Evolutionary conservation across 2,888 invertebrate genomes (phyloP).

Genomic region (Chrysodeixis includens): DNA sequence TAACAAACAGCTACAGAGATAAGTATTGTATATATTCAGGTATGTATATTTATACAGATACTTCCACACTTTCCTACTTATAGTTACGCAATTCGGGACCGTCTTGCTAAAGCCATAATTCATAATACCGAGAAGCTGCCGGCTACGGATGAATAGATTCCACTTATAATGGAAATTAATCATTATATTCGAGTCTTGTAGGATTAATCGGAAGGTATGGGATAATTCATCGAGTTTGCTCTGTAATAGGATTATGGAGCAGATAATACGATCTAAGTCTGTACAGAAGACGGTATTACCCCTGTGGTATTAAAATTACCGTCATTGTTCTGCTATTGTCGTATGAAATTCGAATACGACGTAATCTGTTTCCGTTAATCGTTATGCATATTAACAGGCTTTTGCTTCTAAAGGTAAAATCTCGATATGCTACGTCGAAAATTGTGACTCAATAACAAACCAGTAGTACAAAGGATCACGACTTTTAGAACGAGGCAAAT

Average conservation of each 20-base stretch:
- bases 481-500: too few relatives aligned
- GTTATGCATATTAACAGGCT: too few relatives aligned
- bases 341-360: background rate
- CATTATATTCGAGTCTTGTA: background rate
- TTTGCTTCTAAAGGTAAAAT: too few relatives aligned
- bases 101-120: constrained; percentile 7
- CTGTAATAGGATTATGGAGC: background rate
- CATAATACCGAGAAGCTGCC: background rate
- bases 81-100: background rate
- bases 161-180: constrained; percentile 7
- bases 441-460: too few relatives aligned
- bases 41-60: background rate
- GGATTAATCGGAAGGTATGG: constrained; percentile 3
- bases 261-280: background rate
- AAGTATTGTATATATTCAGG: background rate
- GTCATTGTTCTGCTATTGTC: background rate
- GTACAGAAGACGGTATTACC: background rate
- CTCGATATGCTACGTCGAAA: too few relatives aligned
- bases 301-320: background rate
- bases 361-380: too few relatives aligned
- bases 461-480: too few relatives aligned
- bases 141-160: constrained; percentile 3
- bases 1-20: background rate
- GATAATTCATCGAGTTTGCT: constrained; percentile 6
- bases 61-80: background rate